Base-by-base conservation (phyloP, 2,888 invertebrate species). In the Drosophila siamana region DNA sequence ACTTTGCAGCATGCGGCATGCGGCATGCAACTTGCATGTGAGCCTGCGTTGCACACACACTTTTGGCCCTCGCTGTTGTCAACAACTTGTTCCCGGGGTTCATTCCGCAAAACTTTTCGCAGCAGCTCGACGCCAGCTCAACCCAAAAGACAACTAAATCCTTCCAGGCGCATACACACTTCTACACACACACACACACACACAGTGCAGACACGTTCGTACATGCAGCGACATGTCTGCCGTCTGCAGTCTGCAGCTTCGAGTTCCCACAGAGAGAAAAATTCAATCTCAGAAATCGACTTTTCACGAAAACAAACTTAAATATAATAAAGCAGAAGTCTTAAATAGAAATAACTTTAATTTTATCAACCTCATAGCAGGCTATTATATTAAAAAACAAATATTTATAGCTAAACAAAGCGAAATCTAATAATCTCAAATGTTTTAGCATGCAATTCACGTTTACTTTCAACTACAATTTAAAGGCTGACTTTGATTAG, bases 11-110 rank as follows among this genome's bases (percentile, higher is more conserved):
- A 36, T 43, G 19, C 19, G 19, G 19, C 2, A 19, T n/a, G 22
- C 38, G 19, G 26, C 59, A 62, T 47, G 47, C 36, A 47, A 15
- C 51, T 8, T 48, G 33, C 9, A 33, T 16, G 15, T 48, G 30
- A 5, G 43, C 22, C 15, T 28, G 48, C 59, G 47, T 50, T 61
- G 65, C 52, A 63, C 72, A 69, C 52, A 63, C 72, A 69, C 61
- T 69, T 75, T 75, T 67, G 64, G n/a, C n/a, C n/a, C n/a, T 44
- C 55, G 65, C 66, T 78, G 65, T 69, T 78, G 75, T 69, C 72
- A 78, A 72, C 78, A 78, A 72, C 72, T 74, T 75, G 75, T 72
- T 68, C 28, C 51, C 19, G 30, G 30, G 22, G 44, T 46, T 54
- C 54, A 22, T 47, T 68, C 40, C 38, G 61, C 44, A 57, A 59